Percentiles rank a stretch among this genome's conserved stretches.
These are phyloP conservation scores for Bos taurus DNA, from an alignment of 2,113 vertebrate genomes.

Conservation along the genomic window ARS-UCD2.0 NC_037330.1:12696001-12696500, in stretches of 20 bases:
- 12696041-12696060: background rate
- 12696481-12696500: background rate
- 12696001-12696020: background rate
- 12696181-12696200: background rate
- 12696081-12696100: background rate
- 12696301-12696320: background rate
- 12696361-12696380: background rate
- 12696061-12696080: background rate
- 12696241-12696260: background rate
- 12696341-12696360: background rate
- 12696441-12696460: background rate
- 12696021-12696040: background rate
- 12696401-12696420: background rate
- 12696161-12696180: background rate
- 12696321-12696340: too few relatives aligned
- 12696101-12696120: background rate
- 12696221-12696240: background rate
- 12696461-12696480: background rate
- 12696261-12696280: background rate
- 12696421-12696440: background rate
- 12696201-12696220: background rate
- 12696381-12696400: background rate
- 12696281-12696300: background rate
- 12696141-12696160: background rate
- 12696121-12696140: background rate